Evolutionary conservation across 2,888 invertebrate genomes (phyloP), one percentile per base, ranked within the genome.

Genomic region (Nomada fucata): DNA sequence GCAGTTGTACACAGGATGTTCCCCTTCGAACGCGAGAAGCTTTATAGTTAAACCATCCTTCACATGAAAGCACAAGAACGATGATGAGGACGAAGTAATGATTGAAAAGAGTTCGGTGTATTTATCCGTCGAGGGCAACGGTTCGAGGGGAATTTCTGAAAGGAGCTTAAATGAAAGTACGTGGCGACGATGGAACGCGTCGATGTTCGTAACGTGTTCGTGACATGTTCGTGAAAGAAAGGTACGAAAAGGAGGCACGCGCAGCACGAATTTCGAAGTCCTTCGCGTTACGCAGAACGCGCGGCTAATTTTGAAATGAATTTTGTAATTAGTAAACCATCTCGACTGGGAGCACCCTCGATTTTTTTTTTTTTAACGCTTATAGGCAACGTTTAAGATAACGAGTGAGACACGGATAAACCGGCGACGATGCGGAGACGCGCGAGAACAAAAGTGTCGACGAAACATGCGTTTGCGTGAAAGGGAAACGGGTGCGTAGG

Each of bases 321-420:
- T n/a, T n/a, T n/a, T n/a, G n/a, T n/a, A n/a, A n/a, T n/a, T n/a
- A 50, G 11, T 71, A 61, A 50, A 15, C 53, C 77, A 71, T 78
- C 72, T 85, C 76, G 82, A 81, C 77, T 75, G 81, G 79, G 78
- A 69, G 78, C 82, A 82, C 59, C 73, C 72, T 78, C 72, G 13
- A 13, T 47, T 47, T 78, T 82, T 87, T 78, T 82, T 87, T 86
- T 67, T 84, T 78, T 79, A 79, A 79, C 65, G 82, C 84, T 87
- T 80, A 80, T 80, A 87, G 84, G 76, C 79, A 65, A 81, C 64
- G 69, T 84, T 81, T 76, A 36, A 63, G 36, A 20, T 18, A 18
- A 64, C 11, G n/a, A 42, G 29, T 2, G 5, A 1, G 50, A 11
- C 15, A 23, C 15, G 3, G 10, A n/a, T 10, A 5, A 3, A 67